phyloP scores from a whole-genome alignment of 2,888 invertebrate genomes.

The Megamerina dolium region DNA sequence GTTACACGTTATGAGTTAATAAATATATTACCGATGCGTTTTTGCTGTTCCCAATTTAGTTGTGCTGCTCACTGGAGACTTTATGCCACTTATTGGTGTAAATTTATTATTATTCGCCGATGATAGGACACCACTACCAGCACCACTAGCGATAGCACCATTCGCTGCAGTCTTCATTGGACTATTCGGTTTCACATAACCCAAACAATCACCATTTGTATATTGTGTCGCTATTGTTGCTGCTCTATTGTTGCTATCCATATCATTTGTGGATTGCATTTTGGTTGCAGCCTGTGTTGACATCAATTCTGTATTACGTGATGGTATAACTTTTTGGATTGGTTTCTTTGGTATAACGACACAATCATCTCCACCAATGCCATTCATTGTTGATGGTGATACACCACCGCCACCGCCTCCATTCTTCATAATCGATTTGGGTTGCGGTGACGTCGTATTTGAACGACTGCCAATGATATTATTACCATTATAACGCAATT shows the following conservation, averaged over 20 bases:
- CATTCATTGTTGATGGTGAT: conserved; percentile 9
- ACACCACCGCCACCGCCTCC: conserved; percentile 17
- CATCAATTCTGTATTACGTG: conserved; percentile 56
- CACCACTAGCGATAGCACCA: conserved; percentile 12
- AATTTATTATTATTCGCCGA: conserved; percentile 37
- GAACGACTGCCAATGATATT: conserved; percentile 1
- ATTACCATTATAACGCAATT: conserved; percentile 22
- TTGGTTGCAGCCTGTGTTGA: conserved; percentile 29
- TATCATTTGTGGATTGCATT: conserved; percentile 11
- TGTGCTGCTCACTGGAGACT: conserved; percentile 37
- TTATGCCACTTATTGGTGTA: conserved; percentile 27
- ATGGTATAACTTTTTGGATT: conserved; percentile 73
- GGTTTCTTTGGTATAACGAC: conserved; percentile 54
- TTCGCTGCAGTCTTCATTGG: conserved; percentile 38
- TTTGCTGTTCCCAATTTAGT: conserved; percentile 35
- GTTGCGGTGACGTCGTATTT: conserved; percentile 15
- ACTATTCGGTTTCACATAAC: conserved; percentile 51
- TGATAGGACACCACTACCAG: conserved; percentile 26
- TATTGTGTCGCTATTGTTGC: conserved; percentile 8
- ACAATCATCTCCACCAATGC: conserved; percentile 30
- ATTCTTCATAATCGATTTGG: conserved; percentile 44
- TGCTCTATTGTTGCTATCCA: conserved; percentile 5
- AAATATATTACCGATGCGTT: conserved; percentile 30
- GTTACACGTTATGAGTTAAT: too few species aligned
- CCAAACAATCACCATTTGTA: conserved; percentile 40